Evolutionary conservation across 2,113 vertebrate genomes (phyloP).

Genomic region (Siphamia tubifer): DNA sequence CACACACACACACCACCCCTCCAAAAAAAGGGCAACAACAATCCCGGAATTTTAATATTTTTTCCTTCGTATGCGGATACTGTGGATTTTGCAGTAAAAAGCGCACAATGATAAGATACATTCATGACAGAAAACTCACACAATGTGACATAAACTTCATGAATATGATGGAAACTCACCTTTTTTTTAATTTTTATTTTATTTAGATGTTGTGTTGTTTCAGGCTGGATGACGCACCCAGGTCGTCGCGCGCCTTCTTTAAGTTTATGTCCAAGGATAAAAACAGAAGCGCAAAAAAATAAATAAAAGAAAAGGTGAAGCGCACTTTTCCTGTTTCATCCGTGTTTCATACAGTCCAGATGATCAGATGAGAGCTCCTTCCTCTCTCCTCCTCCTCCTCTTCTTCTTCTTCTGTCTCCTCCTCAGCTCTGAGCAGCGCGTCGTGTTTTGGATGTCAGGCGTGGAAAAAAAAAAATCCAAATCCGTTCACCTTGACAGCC

Average conservation of each 20-base stretch:
- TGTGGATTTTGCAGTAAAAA: neutral
- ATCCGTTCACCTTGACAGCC: constrained; percentile 54
- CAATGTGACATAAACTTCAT: neutral
- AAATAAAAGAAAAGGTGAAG: neutral
- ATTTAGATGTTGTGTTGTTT: neutral
- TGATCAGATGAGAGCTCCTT: neutral
- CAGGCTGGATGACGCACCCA: neutral
- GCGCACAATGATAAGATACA: neutral
- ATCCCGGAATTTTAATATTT: too few relatives aligned
- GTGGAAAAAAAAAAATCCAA: neutral
- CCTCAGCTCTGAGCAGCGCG: neutral
- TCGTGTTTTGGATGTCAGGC: constrained; percentile 10
- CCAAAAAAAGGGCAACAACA: too few relatives aligned
- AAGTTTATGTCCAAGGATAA: neutral
- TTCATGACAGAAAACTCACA: neutral
- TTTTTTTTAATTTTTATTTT: too few relatives aligned
- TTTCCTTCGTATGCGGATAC: neutral
- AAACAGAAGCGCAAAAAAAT: neutral
- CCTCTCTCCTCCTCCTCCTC: neutral
- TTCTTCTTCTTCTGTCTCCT: neutral
- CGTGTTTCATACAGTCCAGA: too few relatives aligned
- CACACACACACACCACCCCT: too few relatives aligned
- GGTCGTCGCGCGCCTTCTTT: neutral
- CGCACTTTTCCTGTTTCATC: too few relatives aligned
- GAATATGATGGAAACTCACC: constrained; percentile 25